Percentiles rank a stretch among this genome's conserved stretches.
phyloP scores from a whole-genome alignment of 1,140 invertebrate genomes.

The Heliconius hermathena region DNA sequence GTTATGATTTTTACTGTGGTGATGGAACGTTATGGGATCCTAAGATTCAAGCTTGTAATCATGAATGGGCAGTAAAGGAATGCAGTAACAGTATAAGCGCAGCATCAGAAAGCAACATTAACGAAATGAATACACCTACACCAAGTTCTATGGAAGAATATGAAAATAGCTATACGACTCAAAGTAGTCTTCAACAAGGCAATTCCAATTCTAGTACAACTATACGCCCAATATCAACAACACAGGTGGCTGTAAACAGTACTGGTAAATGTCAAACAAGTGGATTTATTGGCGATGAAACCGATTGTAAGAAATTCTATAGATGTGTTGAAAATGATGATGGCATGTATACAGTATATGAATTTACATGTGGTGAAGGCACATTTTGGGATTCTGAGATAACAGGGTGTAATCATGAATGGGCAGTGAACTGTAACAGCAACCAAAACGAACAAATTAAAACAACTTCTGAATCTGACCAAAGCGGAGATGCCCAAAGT shows the following conservation, averaged over 20 bases:
- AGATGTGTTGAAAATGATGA: constrained; percentile 85
- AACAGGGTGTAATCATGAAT: constrained; percentile 82
- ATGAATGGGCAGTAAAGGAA: constrained; percentile 81
- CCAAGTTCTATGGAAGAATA: constrained; percentile 18
- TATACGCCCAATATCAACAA: constrained; percentile 24
- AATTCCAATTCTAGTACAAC: constrained; percentile 13
- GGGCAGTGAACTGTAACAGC: constrained; percentile 28
- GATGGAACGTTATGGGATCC: constrained; percentile 86
- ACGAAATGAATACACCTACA: constrained; percentile 21
- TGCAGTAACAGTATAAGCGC: constrained; percentile 47
- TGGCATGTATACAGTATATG: constrained; percentile 82
- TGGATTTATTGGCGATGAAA: constrained; percentile 82
- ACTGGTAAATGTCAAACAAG: constrained; percentile 75
- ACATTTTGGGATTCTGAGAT: constrained; percentile 85
- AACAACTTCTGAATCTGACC: neutral
- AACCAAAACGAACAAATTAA: constrained; percentile 14
- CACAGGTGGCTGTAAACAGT: neutral
- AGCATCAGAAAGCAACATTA: neutral
- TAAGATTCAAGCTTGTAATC: constrained; percentile 84
- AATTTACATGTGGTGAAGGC: constrained; percentile 85
- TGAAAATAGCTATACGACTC: constrained; percentile 15
- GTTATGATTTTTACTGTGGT: constrained; percentile 85
- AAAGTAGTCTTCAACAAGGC: neutral
- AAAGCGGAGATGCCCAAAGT: neutral
- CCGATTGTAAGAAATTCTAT: constrained; percentile 85